Base-by-base conservation (phyloP, 2,888 invertebrate genomes). In the Eurytoma californica region DNA sequence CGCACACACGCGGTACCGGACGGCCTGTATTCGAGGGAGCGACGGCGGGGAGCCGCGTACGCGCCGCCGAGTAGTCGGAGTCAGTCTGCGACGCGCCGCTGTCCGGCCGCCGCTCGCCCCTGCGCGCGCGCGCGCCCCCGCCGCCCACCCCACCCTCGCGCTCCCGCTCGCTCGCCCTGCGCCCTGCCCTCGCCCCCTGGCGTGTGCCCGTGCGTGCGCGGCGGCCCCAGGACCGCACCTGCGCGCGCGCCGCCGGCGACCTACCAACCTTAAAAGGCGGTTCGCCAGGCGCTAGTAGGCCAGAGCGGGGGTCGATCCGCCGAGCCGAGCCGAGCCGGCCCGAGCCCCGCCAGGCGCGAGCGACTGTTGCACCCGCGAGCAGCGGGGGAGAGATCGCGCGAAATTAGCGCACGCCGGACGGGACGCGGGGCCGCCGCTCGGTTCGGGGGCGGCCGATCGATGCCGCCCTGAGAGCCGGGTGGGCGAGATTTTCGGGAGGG, bases 221-320 rank as follows among this genome's bases (percentile, higher is more conserved):
- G 18, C 18, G 30, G 18, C 24, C 39, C 58, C 68, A 55, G 60
- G 75, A 77, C 77, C 74, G 69, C 77, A 75, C 77, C 80, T 78
- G 80, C 39, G 39, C 80, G 20, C 65, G 49, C 65, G 14, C 55
- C 69, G 67, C 39, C 39, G 39, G 39, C 80, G 80, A 78, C 77
- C 80, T 78, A 80, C 78, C 80, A 78, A 80, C 80, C 77, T 80
- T 74, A 78, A 67, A 75, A 74, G 69, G 47, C 63, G 7, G 57
- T n/a, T 16, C 24, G 14, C 28, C 61, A 18, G 20, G 74, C 66
- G 80, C 67, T 55, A 66, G 67, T 67, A 63, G 76, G 61, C 68
- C 68, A 77, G 66, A 77, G 72, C 57, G 65, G 65, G 73, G 79
- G 79, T 79, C 79, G 79, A 79, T 79, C 61, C 72, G 78, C 60